phyloP scores from a whole-genome alignment of 2,888 invertebrate species.

The Caenorhabditis zanzibari region DNA sequence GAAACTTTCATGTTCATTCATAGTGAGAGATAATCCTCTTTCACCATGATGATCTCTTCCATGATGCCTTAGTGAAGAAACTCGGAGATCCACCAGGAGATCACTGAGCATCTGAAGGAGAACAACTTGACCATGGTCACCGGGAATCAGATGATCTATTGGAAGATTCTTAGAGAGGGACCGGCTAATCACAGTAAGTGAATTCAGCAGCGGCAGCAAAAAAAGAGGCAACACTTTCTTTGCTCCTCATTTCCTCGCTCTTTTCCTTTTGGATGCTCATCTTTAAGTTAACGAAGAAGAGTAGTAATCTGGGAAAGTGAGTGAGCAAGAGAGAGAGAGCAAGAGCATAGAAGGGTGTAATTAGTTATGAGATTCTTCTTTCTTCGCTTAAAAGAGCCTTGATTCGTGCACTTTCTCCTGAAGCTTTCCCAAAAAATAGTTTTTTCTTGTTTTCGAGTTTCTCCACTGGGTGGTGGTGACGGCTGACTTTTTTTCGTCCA shows the following conservation, averaged over 20 bases:
- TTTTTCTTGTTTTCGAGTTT: too few relatives aligned
- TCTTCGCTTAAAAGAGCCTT: background rate
- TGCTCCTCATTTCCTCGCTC: conserved; percentile 17
- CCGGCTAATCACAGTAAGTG: conserved; percentile 44
- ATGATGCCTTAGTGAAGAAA: conserved; percentile 22
- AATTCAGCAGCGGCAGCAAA: background rate
- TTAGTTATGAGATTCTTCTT: conserved; percentile 56
- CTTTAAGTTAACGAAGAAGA: conserved; percentile 37
- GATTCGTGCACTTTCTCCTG: background rate
- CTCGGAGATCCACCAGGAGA: conserved; percentile 24
- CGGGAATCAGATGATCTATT: conserved; percentile 36
- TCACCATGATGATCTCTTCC: conserved; percentile 31
- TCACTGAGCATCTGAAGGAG: conserved; percentile 22
- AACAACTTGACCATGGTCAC: conserved; percentile 30
- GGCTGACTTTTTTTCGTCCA: background rate
- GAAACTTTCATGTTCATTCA: conserved; percentile 10
- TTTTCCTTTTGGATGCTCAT: conserved; percentile 19
- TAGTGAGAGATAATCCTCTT: conserved; percentile 15
- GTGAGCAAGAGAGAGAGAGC: conserved; percentile 21
- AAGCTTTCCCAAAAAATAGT: too few relatives aligned
- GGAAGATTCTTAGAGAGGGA: background rate
- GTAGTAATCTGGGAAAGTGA: conserved; percentile 64
- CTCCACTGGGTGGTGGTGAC: too few relatives aligned
- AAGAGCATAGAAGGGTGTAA: conserved; percentile 32
- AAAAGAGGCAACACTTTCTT: background rate